These are phyloP conservation scores for Brachionichthys hirsutus DNA, from an alignment of 2,113 vertebrate species.

Conservation along the genomic window DNA sequence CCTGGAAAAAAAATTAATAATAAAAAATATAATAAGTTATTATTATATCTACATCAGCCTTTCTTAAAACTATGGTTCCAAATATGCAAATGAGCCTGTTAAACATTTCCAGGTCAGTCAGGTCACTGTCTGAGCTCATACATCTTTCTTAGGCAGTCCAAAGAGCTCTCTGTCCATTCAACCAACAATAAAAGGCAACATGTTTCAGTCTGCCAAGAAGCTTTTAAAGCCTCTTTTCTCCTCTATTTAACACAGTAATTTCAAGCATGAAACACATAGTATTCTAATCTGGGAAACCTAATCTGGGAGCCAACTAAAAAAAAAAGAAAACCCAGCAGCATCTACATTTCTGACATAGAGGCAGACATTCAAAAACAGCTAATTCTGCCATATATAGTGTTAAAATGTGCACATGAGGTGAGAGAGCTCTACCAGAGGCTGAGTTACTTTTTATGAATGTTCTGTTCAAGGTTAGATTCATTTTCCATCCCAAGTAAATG, in stretches of 20 bases:
- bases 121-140: slow-evolving; percentile 31
- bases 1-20: neutral
- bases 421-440: slow-evolving; percentile 29
- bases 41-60: neutral
- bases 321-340: slow-evolving; percentile 2
- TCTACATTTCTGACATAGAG: neutral
- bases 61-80: neutral
- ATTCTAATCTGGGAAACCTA: neutral
- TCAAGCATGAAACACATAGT: neutral
- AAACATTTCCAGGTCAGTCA: slow-evolving; percentile 40
- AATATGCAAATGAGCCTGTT: slow-evolving; percentile 42
- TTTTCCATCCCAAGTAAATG: neutral
- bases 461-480: too few relatives aligned
- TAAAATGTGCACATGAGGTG: neutral
- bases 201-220: slow-evolving; percentile 25
- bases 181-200: slow-evolving; percentile 4
- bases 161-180: slow-evolving; percentile 31
- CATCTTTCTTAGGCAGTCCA: slow-evolving; percentile 24
- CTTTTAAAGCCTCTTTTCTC: neutral
- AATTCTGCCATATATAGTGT: slow-evolving; percentile 27
- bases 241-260: slow-evolving; percentile 1
- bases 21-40: too few relatives aligned
- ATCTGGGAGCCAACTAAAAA: slow-evolving; percentile 18
- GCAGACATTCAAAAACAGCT: slow-evolving; percentile 31
- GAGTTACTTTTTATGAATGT: slow-evolving; percentile 3